These are phyloP conservation scores for Platanista minor DNA, from an alignment of 2,113 vertebrate genomes.

Conservation along the genomic window DNA sequence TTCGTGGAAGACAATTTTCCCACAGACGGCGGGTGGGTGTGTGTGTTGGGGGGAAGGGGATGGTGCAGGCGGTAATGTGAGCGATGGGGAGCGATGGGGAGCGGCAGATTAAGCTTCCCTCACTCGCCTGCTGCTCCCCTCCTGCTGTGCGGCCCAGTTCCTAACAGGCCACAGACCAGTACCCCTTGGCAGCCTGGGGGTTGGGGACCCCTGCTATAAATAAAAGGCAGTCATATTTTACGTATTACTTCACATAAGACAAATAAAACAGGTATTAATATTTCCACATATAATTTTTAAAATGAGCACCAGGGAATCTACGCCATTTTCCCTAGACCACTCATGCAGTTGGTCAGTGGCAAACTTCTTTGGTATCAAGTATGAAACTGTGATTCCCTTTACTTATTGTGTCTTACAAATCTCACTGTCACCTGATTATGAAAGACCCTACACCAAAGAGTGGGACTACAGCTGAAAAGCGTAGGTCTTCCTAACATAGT, in stretches of 20 bases:
- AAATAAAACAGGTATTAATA: not conserved
- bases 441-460: not conserved
- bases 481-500: not conserved
- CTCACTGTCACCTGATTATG: not conserved
- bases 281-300: not conserved
- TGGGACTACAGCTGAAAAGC: not conserved
- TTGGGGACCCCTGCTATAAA: not conserved
- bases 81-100: rapidly evolving
- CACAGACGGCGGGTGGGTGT: too few species aligned
- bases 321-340: not conserved
- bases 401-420: not conserved
- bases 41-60: too few species aligned
- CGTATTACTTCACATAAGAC: not conserved
- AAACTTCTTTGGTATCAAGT: not conserved
- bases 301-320: not conserved
- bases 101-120: too few species aligned
- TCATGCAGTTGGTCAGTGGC: not conserved
- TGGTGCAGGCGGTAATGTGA: too few species aligned
- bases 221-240: conserved; percentile 30
- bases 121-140: too few species aligned
- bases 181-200: too few species aligned
- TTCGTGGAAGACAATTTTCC: too few species aligned
- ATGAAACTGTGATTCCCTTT: not conserved
- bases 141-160: too few species aligned
- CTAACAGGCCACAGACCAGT: too few species aligned